These are phyloP conservation scores for Parotocinclus haroldoi DNA, from an alignment of 2,797 vertebrate genomes.

Conservation along the genomic window DNA sequence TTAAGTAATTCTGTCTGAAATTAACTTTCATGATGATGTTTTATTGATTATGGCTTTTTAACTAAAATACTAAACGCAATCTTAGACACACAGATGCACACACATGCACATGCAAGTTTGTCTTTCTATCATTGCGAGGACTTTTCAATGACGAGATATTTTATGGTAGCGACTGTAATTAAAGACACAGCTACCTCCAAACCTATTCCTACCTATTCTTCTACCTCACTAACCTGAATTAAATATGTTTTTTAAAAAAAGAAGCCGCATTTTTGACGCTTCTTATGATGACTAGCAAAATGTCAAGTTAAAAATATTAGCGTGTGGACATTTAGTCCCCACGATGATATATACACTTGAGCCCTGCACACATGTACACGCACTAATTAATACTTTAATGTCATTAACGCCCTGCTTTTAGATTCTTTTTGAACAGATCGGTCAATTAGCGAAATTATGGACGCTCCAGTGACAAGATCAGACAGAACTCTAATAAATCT, in stretches of 20 bases:
- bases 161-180: too few species aligned
- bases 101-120: too few species aligned
- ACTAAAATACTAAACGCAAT: slow-evolving; percentile 18
- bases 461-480: slow-evolving; percentile 36
- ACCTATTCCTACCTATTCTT: too few species aligned
- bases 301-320: too few species aligned
- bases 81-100: too few species aligned
- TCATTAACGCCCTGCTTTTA: slow-evolving; percentile 43
- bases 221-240: not conserved
- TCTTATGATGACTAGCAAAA: too few species aligned
- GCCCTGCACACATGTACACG: not conserved
- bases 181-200: not conserved
- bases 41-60: slow-evolving; percentile 62
- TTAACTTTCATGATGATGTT: slow-evolving; percentile 60
- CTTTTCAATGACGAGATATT: too few species aligned
- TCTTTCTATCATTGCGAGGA: too few species aligned
- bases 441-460: slow-evolving; percentile 48
- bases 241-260: too few species aligned
- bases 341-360: too few species aligned
- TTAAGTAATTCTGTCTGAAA: slow-evolving; percentile 72
- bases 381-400: slow-evolving; percentile 4
- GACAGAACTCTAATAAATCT: slow-evolving; percentile 42
- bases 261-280: too few species aligned
- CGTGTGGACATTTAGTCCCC: too few species aligned
- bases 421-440: slow-evolving; percentile 61